A percentile compares a stretch with the other conserved stretches of the same genome.
These are phyloP conservation scores for Neoarius graeffei DNA, from an alignment of 2,113 vertebrate species.

Conservation along the genomic window DNA sequence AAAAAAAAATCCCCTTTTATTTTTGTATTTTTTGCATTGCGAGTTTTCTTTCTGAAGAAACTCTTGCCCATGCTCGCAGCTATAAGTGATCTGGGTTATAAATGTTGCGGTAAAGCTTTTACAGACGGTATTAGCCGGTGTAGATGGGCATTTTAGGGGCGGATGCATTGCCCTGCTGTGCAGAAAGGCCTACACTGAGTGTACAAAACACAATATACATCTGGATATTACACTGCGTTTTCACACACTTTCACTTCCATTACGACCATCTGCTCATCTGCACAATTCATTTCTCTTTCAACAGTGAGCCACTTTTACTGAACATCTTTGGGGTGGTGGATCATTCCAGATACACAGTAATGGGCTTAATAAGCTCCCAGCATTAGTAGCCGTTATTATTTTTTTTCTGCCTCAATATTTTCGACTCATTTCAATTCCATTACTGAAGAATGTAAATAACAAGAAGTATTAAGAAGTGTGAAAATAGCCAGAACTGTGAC, in stretches of 20 bases:
- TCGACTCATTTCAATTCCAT: background rate
- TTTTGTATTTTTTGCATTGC: constrained; percentile 70
- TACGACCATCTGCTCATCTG: background rate
- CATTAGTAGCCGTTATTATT: background rate
- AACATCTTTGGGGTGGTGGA: background rate
- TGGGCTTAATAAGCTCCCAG: background rate
- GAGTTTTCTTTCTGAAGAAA: constrained; percentile 44
- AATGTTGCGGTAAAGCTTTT: constrained; percentile 8
- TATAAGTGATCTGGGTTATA: constrained; percentile 19
- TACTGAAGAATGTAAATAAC: background rate
- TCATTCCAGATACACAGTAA: background rate
- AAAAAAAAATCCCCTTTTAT: constrained; percentile 63
- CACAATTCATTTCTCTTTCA: constrained; percentile 1
- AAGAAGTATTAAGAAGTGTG: background rate
- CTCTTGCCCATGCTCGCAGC: constrained; percentile 19
- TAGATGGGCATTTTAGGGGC: background rate
- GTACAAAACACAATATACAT: background rate
- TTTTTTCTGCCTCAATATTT: background rate
- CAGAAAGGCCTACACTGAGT: constrained; percentile 10
- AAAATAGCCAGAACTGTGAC: background rate
- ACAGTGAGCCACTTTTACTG: background rate
- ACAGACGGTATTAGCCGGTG: background rate
- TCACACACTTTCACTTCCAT: background rate
- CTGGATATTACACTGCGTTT: background rate
- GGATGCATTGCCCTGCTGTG: background rate